Evolutionary conservation across 2,888 invertebrate genomes (phyloP).

Genomic region (Drosophila rubida): DNA sequence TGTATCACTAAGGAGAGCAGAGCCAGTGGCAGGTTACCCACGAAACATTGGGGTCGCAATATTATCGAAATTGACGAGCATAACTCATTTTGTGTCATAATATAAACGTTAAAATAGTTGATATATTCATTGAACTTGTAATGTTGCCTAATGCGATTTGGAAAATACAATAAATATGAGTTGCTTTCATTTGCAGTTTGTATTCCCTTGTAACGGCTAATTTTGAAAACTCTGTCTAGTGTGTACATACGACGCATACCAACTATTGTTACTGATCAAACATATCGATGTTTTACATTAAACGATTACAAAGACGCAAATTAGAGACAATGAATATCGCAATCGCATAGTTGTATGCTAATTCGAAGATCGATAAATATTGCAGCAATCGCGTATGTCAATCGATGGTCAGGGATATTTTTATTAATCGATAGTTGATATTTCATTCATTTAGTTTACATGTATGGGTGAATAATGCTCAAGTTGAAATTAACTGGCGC

Average conservation of each 20-base stretch:
- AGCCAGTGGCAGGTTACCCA: background rate
- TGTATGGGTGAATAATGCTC: background rate
- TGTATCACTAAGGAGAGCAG: background rate
- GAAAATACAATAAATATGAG: background rate
- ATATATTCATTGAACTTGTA: background rate
- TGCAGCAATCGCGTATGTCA: background rate
- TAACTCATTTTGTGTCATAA: background rate
- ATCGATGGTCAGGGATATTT: background rate
- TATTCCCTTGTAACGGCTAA: background rate
- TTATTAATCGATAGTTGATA: background rate
- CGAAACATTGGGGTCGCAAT: conserved; percentile 42
- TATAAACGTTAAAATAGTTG: background rate
- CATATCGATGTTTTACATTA: background rate
- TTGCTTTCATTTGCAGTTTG: background rate
- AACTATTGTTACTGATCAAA: background rate
- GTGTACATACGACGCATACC: background rate
- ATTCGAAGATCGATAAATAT: too few relatives aligned
- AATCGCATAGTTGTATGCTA: too few relatives aligned
- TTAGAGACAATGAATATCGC: too few relatives aligned
- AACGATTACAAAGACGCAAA: too few relatives aligned
- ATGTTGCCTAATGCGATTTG: too few relatives aligned
- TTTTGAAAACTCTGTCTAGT: background rate
- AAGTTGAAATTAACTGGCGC: conserved; percentile 52
- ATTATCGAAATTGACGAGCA: conserved; percentile 22
- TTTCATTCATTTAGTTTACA: background rate